These are phyloP conservation scores for Taxidea taxus DNA, from an alignment of 2,113 vertebrate genomes.

Conservation along the genomic window DNA sequence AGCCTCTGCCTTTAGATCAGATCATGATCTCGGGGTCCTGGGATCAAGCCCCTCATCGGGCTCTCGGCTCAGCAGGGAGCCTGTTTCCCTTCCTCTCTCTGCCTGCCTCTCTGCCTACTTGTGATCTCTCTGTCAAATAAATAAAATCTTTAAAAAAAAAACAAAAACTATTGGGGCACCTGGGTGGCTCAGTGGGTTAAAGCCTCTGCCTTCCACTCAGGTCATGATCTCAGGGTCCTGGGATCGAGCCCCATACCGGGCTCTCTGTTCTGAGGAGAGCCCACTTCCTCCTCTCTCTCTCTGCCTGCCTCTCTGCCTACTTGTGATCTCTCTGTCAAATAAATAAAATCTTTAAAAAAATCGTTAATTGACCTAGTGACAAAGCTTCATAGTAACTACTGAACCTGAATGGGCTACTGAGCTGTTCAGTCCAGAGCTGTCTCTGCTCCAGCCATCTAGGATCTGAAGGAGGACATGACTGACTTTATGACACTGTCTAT, in stretches of 20 bases:
- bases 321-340: background rate
- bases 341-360: background rate
- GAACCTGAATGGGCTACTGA: background rate
- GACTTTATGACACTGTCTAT: background rate
- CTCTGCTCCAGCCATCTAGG: background rate
- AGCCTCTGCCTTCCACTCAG: too few species aligned
- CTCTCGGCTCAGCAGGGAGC: rapidly evolving
- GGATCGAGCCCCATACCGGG: too few species aligned
- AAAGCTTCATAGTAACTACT: background rate
- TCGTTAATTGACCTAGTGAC: background rate
- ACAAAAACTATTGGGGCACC: too few species aligned
- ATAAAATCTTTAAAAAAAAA: background rate
- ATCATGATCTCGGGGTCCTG: too few species aligned
- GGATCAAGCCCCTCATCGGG: too few species aligned
- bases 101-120: too few species aligned
- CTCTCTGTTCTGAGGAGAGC: too few species aligned
- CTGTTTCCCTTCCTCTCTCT: rapidly evolving
- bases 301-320: too few species aligned
- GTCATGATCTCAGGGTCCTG: too few species aligned
- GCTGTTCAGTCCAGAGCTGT: background rate
- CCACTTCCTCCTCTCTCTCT: rapidly evolving
- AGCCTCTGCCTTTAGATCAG: too few species aligned
- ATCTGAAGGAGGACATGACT: background rate
- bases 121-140: background rate
- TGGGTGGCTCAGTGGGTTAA: too few species aligned